These are phyloP conservation scores for Ips nitidus DNA, from an alignment of 1,140 invertebrate species.

Conservation along the genomic window DNA sequence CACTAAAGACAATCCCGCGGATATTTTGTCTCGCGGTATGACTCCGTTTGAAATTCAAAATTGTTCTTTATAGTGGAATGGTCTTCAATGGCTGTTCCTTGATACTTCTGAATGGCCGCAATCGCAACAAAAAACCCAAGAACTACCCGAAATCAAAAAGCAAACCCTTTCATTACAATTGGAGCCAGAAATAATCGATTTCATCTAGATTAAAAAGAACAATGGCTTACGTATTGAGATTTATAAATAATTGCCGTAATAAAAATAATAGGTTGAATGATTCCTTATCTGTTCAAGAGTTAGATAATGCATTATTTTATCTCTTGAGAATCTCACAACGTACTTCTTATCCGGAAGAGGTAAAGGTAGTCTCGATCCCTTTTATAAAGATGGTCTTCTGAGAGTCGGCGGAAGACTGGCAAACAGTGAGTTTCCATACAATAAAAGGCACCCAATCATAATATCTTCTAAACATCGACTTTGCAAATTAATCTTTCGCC, in stretches of 20 bases:
- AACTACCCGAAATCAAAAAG: not conserved
- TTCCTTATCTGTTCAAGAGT: not conserved
- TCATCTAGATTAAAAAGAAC: not conserved
- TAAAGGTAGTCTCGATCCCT: too few species aligned
- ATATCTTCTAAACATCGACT: conserved; percentile 21
- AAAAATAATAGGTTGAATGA: not conserved
- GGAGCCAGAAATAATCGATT: not conserved
- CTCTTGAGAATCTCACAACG: not conserved
- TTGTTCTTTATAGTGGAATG: conserved; percentile 8
- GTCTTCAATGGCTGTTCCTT: not conserved
- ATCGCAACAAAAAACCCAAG: not conserved
- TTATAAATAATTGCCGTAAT: not conserved
- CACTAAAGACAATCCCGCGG: conserved; percentile 13
- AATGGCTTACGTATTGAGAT: not conserved
- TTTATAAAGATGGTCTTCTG: not conserved
- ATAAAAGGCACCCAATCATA: conserved; percentile 52
- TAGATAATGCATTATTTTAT: not conserved
- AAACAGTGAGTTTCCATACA: conserved; percentile 34
- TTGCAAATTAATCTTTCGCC: not conserved
- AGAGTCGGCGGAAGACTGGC: not conserved
- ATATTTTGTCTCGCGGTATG: conserved; percentile 12
- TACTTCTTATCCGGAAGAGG: not conserved
- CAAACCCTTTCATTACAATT: not conserved
- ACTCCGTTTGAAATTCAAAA: not conserved
- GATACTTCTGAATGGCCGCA: not conserved